Evolutionary conservation across 1,140 invertebrate species (phyloP), one percentile per base, ranked within the genome.

Genomic region (Stratiolaelaps scimitus): DNA sequence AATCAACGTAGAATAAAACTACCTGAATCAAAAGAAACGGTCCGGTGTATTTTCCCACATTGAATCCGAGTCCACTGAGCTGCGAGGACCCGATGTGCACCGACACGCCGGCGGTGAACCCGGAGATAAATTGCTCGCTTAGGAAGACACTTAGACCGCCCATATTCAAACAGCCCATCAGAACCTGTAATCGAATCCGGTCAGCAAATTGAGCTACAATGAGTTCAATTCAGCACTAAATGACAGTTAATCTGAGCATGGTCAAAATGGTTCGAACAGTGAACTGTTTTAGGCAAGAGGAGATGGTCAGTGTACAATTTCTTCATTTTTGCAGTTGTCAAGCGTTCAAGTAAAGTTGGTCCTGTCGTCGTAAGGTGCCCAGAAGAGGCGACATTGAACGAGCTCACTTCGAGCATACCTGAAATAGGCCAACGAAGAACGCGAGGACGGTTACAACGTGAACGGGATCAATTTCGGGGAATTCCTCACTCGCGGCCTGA

Each of bases 1-100:
- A n/a, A n/a, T n/a, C n/a, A 48, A 48, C 15, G 47, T 48, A 29
- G 53, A 40, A 40, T 15, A 60, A 60, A 2, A n/a, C 5, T 72
- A 78, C 77, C 71, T 74, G 75, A 20, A 78, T 69, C 15, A 79
- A 69, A 69, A 78, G 77, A 23, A 78, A 71, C 15, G 74, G 65
- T 29, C 77, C 78, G 69, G 69, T 72, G 69, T 74, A 75, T 65
- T 73, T 68, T 19, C 29, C 17, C 7, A 73, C 70, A 46, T 70
- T 64, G 20, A 78, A 72, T 28, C 76, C 79, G 4, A 80, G 70
- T 66, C 74, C 72, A 65, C 72, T 74, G n/a, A 80, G 72, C 71
- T 80, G 79, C 69, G 75, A 76, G n/a, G 76, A 75, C 64, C 79
- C 76, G 0, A 80, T 78, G 68, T 80, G 78, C 68, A 77, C 73